A percentile compares a stretch with the other conserved stretches of the same genome.
Conservation (phyloP, 2,113 vertebrate genomes). For the Siniperca knerii region DNA sequence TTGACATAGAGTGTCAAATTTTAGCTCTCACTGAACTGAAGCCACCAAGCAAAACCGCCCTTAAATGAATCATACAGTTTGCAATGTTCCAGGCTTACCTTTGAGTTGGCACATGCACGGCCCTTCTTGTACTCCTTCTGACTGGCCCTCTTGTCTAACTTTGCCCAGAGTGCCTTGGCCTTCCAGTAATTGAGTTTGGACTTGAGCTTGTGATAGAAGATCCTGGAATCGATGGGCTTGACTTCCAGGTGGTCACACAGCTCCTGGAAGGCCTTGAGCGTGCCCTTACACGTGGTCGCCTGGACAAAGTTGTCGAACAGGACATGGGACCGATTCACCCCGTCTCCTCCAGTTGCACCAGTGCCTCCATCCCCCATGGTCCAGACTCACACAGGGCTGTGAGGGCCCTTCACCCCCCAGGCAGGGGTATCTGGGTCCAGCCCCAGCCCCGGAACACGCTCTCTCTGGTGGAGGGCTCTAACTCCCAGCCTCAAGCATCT, state of each 20-base stretch:
- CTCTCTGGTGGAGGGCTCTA: slow-evolving; percentile 63
- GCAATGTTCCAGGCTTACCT: slow-evolving; percentile 81
- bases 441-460: slow-evolving; percentile 56
- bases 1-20: slow-evolving; percentile 14
- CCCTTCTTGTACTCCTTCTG: slow-evolving; percentile 99
- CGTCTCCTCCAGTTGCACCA: slow-evolving; percentile 76
- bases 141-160: slow-evolving; percentile 94
- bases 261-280: slow-evolving; percentile 97
- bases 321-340: slow-evolving; percentile 88
- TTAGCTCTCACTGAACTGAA: not conserved
- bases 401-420: slow-evolving; percentile 66
- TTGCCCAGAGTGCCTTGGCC: slow-evolving; percentile 98
- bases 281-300: slow-evolving; percentile 95
- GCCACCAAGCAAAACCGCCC: not conserved
- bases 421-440: slow-evolving; percentile 76
- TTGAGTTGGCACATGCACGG: slow-evolving; percentile 92
- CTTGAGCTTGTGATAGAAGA: slow-evolving; percentile 98
- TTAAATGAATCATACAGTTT: not conserved
- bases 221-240: slow-evolving; percentile 91
- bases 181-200: slow-evolving; percentile 99
- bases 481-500: slow-evolving; percentile 76
- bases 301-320: slow-evolving; percentile 98
- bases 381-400: slow-evolving; percentile 62
- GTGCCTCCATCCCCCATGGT: slow-evolving; percentile 84
- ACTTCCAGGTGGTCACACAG: slow-evolving; percentile 94